Base-by-base conservation (phyloP, 1,140 invertebrate species). In the Aricia agestis region DNA sequence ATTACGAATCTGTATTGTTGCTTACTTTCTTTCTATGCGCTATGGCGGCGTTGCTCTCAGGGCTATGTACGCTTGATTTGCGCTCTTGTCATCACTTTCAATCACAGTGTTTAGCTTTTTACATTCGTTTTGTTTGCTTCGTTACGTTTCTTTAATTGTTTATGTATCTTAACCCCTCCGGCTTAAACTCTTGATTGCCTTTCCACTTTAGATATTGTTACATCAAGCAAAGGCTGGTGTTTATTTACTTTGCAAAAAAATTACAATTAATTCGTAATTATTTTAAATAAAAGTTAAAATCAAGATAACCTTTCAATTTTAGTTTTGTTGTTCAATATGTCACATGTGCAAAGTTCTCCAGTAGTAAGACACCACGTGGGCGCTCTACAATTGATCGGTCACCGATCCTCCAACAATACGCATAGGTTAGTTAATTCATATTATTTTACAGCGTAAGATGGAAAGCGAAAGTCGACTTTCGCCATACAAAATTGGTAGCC, bases 21-120 rank as follows among this genome's bases (percentile, higher is more conserved):
- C 75, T 19, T 70, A 86, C 84, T 87, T 86, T 87, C 85, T 82
- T 87, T 78, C 76, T 78, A 69, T 71, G 74, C 68, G 74, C 76
- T 83, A 82, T 82, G 82, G 82, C n/a, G n/a, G 52, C 2, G 71
- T 75, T 68, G 68, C 66, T 68, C 74, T 76, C 63, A 25, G 61
- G 68, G 68, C 68, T 63, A 63, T 63, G 68, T 13, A 41, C 17
- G 68, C 36, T 69, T 18, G 41, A 17, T 63, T 63, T 69, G 57
- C 58, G 58, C 68, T 69, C 68, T 31, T 67, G 42, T 45, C n/a
- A 19, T 61, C 57, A 69, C 57, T 69, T 69, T 69, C 58, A 61
- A 59, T 69, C 58, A 41, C n/a, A 36, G 25, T 59, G 68, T 61
- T 69, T 69, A 58, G 57, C 58, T 25, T 32, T 19, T 69, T 69